These are phyloP conservation scores for Scleropages formosus DNA, from an alignment of 2,797 vertebrate genomes.

Conservation along the genomic window DNA sequence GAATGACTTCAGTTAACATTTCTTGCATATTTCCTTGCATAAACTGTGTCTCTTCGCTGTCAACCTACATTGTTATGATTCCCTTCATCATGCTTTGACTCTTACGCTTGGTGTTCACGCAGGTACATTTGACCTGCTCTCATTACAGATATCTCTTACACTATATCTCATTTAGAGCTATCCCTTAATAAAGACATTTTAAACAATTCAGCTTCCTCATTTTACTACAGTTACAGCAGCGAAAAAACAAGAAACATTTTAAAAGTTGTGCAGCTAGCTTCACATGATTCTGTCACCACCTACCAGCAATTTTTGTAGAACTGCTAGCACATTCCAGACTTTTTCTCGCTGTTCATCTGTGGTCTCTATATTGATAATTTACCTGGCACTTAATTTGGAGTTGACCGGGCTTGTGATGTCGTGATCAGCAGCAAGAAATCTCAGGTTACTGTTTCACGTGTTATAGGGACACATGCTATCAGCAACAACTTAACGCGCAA, in stretches of 20 bases:
- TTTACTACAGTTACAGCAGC: too few relatives aligned
- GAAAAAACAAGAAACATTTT: too few relatives aligned
- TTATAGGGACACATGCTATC: too few relatives aligned
- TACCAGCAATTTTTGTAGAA: slow-evolving; percentile 1
- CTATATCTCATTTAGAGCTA: too few relatives aligned
- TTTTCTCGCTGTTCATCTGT: slow-evolving; percentile 17
- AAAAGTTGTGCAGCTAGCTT: too few relatives aligned
- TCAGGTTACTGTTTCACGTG: too few relatives aligned
- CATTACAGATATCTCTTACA: too few relatives aligned
- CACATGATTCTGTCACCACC: too few relatives aligned
- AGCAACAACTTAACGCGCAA: not conserved
- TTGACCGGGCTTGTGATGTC: not conserved
- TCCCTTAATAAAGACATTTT: too few relatives aligned
- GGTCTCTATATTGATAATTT: not conserved
- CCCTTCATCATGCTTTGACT: slow-evolving; percentile 60
- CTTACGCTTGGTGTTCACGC: slow-evolving; percentile 58
- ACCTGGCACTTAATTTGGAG: not conserved
- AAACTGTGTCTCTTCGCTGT: slow-evolving; percentile 68
- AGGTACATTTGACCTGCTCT: too few relatives aligned
- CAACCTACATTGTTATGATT: slow-evolving; percentile 66
- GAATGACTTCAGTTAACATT: slow-evolving; percentile 44
- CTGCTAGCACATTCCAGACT: not conserved
- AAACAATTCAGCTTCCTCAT: too few relatives aligned
- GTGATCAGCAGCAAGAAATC: not conserved
- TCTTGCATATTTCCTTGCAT: slow-evolving; percentile 61